Evolutionary conservation across 2,797 vertebrate genomes (phyloP).

Genomic region (Florisuga fusca): DNA sequence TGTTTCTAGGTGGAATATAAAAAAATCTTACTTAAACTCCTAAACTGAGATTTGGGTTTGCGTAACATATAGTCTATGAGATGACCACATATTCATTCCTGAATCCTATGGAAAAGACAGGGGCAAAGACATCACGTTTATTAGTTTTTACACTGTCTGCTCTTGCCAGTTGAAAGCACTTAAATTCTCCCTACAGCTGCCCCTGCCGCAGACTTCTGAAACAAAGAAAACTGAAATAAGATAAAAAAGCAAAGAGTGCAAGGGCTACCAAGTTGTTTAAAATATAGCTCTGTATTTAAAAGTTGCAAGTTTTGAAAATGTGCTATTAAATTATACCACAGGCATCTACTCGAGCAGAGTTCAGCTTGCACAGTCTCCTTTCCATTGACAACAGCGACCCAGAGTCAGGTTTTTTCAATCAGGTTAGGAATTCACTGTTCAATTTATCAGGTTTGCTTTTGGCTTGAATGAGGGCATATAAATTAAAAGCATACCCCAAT

Average conservation of each 20-base stretch:
- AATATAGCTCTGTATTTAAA: constrained; percentile 41
- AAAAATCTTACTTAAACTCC: constrained; percentile 44
- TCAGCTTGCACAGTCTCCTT: constrained; percentile 15
- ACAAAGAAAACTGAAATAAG: constrained; percentile 47
- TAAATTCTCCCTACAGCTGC: constrained; percentile 35
- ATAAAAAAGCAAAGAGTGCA: constrained; percentile 30
- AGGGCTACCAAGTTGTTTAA: constrained; percentile 58
- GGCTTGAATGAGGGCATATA: constrained; percentile 30
- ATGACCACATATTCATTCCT: constrained; percentile 43
- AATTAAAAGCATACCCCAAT: constrained; percentile 69
- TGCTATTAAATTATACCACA: constrained; percentile 50
- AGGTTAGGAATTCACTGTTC: constrained; percentile 52
- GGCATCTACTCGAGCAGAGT: constrained; percentile 12
- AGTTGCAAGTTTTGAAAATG: constrained; percentile 54
- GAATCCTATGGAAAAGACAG: neutral
- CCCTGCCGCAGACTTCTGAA: constrained; percentile 29
- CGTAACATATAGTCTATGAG: neutral
- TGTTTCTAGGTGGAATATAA: constrained; percentile 44
- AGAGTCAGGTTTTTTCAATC: constrained; percentile 65
- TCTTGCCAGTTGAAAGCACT: constrained; percentile 41
- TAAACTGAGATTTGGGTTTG: neutral
- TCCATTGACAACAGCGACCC: constrained; percentile 24
- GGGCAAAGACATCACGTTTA: constrained; percentile 33
- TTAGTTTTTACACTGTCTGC: constrained; percentile 32
- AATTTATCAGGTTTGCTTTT: constrained; percentile 68